Percentiles rank a stretch among this genome's conserved stretches.
phyloP scores from a whole-genome alignment of 2,888 invertebrate genomes.

The Bibio marci region DNA sequence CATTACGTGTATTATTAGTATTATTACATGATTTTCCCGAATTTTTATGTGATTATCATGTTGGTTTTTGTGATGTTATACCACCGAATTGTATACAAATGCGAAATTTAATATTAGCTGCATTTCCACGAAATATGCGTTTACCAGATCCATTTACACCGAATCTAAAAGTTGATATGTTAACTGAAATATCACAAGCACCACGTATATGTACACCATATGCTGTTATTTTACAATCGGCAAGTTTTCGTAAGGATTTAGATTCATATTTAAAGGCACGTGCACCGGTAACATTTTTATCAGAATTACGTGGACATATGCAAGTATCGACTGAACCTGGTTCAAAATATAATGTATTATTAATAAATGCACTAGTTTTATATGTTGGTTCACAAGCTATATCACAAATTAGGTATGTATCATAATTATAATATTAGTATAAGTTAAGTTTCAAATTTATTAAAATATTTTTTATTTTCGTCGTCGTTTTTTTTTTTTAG shows the following conservation, averaged over 20 bases:
- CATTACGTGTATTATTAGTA: slow-evolving; percentile 83
- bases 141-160: slow-evolving; percentile 98
- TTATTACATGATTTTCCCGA: slow-evolving; percentile 98
- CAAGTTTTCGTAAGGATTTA: slow-evolving; percentile 84
- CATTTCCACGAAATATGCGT: slow-evolving; percentile 95
- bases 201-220: slow-evolving; percentile 85
- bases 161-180: slow-evolving; percentile 80
- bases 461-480: no score
- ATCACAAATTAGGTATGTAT: slow-evolving; percentile 44
- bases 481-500: no score
- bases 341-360: slow-evolving; percentile 81
- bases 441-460: not conserved
- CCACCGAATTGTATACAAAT: slow-evolving; percentile 99
- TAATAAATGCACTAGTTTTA: slow-evolving; percentile 93
- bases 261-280: slow-evolving; percentile 92
- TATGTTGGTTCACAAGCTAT: slow-evolving; percentile 98
- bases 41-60: slow-evolving; percentile 97
- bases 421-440: not conserved
- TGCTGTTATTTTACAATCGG: slow-evolving; percentile 67
- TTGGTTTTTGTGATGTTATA: slow-evolving; percentile 97
- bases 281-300: slow-evolving; percentile 87
- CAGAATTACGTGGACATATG: slow-evolving; percentile 77
- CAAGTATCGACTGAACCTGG: slow-evolving; percentile 81
- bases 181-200: slow-evolving; percentile 73
- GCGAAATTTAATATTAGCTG: slow-evolving; percentile 93